phyloP scores from a whole-genome alignment of 2,113 vertebrate species.

The Nibea coibor region DNA sequence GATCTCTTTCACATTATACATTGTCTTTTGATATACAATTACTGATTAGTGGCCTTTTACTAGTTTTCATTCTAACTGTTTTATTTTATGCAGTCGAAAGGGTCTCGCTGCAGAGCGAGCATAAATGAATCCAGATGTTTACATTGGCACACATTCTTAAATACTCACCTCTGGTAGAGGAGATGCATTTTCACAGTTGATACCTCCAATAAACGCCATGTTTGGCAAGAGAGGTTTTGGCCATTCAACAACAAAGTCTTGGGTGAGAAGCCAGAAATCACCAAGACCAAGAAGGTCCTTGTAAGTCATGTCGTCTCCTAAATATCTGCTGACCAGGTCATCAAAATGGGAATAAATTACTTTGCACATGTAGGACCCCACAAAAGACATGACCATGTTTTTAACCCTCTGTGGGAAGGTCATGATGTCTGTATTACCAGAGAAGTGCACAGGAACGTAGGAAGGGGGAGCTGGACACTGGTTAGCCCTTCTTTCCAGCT shows the following conservation, averaged over 20 bases:
- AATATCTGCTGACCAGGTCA: constrained; percentile 76
- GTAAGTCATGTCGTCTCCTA: constrained; percentile 77
- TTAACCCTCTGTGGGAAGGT: constrained; percentile 84
- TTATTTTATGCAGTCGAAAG: too few relatives aligned
- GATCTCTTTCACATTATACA: too few relatives aligned
- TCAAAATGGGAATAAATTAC: constrained; percentile 60
- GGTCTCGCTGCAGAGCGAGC: neutral
- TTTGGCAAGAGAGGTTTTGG: constrained; percentile 90
- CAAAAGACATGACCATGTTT: constrained; percentile 75
- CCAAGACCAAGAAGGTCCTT: constrained; percentile 80
- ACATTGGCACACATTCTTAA: neutral
- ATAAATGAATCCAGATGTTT: too few relatives aligned
- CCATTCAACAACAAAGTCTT: constrained; percentile 88
- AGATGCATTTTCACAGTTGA: constrained; percentile 81
- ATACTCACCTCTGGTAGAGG: constrained; percentile 82
- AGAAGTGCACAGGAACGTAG: constrained; percentile 80
- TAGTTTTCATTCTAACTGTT: neutral
- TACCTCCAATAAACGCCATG: constrained; percentile 85
- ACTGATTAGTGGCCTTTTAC: too few relatives aligned
- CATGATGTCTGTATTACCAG: constrained; percentile 80
- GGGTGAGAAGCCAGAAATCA: constrained; percentile 87
- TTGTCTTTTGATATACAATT: neutral
- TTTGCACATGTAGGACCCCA: constrained; percentile 64
- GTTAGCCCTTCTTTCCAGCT: constrained; percentile 76
- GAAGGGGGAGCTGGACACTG: constrained; percentile 86